Evolutionary conservation across 2,888 invertebrate genomes (phyloP).

Genomic region (Emmelina monodactyla): DNA sequence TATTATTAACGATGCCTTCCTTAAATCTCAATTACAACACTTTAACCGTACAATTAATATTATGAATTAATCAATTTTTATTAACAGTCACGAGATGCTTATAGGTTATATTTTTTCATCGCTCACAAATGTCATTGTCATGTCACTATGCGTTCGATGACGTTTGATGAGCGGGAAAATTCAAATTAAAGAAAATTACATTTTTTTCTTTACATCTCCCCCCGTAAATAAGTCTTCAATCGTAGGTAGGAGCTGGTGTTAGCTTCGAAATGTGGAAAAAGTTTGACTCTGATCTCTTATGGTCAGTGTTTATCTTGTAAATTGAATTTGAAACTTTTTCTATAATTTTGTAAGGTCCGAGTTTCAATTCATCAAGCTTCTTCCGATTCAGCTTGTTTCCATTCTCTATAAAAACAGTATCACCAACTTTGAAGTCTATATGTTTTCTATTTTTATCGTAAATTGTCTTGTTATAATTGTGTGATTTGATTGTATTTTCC

Average conservation of each 20-base stretch:
- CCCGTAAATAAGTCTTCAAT: slow-evolving; percentile 1
- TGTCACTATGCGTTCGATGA: too few relatives aligned
- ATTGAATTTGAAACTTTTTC: slow-evolving; percentile 21
- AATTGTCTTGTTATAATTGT: slow-evolving; percentile 16
- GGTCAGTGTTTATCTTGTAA: slow-evolving; percentile 19
- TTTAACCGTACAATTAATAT: too few relatives aligned
- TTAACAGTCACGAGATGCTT: too few relatives aligned
- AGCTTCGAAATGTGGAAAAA: slow-evolving; percentile 20
- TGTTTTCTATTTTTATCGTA: slow-evolving; percentile 13
- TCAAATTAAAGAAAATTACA: too few relatives aligned
- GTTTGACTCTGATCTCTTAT: slow-evolving; percentile 19
- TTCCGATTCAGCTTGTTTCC: too few relatives aligned
- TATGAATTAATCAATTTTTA: too few relatives aligned
- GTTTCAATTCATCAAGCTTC: neutral
- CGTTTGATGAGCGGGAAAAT: too few relatives aligned
- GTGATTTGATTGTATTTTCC: slow-evolving; percentile 9
- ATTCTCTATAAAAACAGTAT: slow-evolving; percentile 16
- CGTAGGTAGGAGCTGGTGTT: slow-evolving; percentile 9
- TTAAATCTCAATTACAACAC: too few relatives aligned
- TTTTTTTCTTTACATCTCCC: neutral
- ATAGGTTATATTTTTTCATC: too few relatives aligned
- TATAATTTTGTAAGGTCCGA: slow-evolving; percentile 17
- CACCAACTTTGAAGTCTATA: slow-evolving; percentile 13
- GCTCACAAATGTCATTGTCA: too few relatives aligned
- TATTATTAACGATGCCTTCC: too few relatives aligned